phyloP scores from a whole-genome alignment of 2,888 invertebrate genomes.

The Crematogaster levior region DNA sequence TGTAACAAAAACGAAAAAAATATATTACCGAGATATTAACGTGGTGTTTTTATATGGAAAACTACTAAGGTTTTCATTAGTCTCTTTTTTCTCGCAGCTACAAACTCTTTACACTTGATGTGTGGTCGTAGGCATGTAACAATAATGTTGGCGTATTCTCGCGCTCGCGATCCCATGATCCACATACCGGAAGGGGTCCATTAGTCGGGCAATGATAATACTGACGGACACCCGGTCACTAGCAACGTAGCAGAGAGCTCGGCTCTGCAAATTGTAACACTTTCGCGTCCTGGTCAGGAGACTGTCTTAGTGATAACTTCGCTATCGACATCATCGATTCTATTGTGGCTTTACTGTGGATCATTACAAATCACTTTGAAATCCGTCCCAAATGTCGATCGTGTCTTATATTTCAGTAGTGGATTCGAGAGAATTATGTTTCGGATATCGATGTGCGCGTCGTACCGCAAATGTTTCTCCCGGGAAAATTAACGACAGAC shows the following conservation, averaged over 20 bases:
- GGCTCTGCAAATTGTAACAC: conserved; percentile 61
- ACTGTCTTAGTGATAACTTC: conserved; percentile 19
- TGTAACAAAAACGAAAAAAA: not conserved
- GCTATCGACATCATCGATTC: not conserved
- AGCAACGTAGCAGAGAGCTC: conserved; percentile 69
- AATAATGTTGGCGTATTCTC: conserved; percentile 57
- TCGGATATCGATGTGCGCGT: not conserved
- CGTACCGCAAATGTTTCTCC: not conserved
- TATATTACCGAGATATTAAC: not conserved
- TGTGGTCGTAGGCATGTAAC: conserved; percentile 44
- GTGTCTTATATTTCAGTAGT: not conserved
- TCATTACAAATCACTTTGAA: not conserved
- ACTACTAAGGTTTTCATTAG: not conserved
- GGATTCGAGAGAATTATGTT: not conserved
- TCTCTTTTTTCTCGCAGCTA: not conserved
- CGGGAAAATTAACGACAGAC: not conserved
- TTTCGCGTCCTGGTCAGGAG: conserved; percentile 50
- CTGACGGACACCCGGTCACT: conserved; percentile 77
- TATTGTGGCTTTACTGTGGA: not conserved
- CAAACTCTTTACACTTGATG: not conserved
- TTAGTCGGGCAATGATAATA: conserved; percentile 78
- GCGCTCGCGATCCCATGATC: conserved; percentile 73
- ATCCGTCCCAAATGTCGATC: not conserved
- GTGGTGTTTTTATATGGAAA: not conserved
- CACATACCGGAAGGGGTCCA: conserved; percentile 79